Percentiles rank a stretch among this genome's conserved stretches.
These are phyloP conservation scores for Drosophila paramelanica DNA, from an alignment of 2,888 invertebrate species.

Conservation along the genomic window DNA sequence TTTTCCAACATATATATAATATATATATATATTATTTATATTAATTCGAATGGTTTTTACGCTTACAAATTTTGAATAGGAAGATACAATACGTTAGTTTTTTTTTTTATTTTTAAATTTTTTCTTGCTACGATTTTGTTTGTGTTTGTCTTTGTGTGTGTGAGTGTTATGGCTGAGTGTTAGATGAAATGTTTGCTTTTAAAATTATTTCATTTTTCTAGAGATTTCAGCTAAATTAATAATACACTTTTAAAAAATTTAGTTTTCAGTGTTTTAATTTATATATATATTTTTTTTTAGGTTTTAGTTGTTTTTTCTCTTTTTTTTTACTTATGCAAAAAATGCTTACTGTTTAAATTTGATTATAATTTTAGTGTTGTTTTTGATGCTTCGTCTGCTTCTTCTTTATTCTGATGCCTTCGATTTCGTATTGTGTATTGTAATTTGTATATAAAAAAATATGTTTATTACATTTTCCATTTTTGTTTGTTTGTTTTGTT, in stretches of 20 bases:
- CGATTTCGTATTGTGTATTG: conserved; percentile 37
- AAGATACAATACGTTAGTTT: conserved; percentile 65
- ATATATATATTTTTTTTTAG: conserved; percentile 29
- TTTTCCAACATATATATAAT: conserved; percentile 17
- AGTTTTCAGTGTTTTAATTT: conserved; percentile 47
- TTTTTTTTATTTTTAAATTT: conserved; percentile 11
- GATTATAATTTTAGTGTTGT: conserved; percentile 56
- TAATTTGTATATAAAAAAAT: conserved; percentile 72
- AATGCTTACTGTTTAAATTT: conserved; percentile 66
- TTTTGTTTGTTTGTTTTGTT: conserved; percentile 23
- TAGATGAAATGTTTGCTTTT: conserved; percentile 50
- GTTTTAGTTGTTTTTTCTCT: conserved; percentile 14
- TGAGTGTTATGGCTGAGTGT: conserved; percentile 27
- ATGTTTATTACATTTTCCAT: conserved; percentile 53
- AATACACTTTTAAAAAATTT: conserved; percentile 72
- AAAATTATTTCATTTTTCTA: conserved; percentile 63
- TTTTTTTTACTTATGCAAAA: conserved; percentile 63
- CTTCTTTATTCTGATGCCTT: conserved; percentile 39
- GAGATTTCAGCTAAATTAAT: conserved; percentile 77
- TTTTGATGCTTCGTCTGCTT: conserved; percentile 42
- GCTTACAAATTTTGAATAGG: conserved; percentile 67
- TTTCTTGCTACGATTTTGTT: conserved; percentile 14
- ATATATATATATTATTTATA: conserved; percentile 25
- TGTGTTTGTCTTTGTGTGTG: conserved; percentile 15
- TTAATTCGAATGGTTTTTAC: conserved; percentile 24